These are phyloP conservation scores for Lepetodrilus schrolli DNA, from an alignment of 2,888 invertebrate species.

Conservation along the genomic window DNA sequence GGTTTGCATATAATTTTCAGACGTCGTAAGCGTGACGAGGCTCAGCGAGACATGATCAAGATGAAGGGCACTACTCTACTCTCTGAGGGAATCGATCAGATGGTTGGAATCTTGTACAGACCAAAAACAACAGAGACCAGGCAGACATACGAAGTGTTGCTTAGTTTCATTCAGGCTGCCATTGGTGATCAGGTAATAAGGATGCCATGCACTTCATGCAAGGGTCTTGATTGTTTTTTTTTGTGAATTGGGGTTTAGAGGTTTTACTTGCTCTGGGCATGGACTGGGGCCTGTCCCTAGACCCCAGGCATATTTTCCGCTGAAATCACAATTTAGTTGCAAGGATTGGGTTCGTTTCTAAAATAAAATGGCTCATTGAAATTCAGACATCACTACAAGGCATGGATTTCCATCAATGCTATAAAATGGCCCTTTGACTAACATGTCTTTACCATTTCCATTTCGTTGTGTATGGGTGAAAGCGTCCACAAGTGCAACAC, in stretches of 20 bases:
- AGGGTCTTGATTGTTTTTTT: slow-evolving; percentile 89
- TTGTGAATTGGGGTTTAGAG: neutral
- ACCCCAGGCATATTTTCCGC: too few species aligned
- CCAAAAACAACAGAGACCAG: slow-evolving; percentile 98
- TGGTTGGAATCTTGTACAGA: slow-evolving; percentile 94
- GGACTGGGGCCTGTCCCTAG: too few species aligned
- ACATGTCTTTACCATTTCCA: too few species aligned
- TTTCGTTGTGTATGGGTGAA: too few species aligned
- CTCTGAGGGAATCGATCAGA: slow-evolving; percentile 89
- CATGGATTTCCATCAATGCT: too few species aligned
- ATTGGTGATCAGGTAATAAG: slow-evolving; percentile 85
- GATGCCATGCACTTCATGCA: slow-evolving; percentile 79
- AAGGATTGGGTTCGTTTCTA: too few species aligned
- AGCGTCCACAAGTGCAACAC: too few species aligned
- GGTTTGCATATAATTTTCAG: slow-evolving; percentile 48
- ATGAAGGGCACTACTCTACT: slow-evolving; percentile 86
- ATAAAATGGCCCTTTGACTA: too few species aligned
- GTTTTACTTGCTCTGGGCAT: too few species aligned
- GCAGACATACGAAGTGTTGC: slow-evolving; percentile 95
- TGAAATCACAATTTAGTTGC: too few species aligned
- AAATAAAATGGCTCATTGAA: too few species aligned
- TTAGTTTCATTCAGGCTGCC: slow-evolving; percentile 97
- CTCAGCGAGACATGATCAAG: slow-evolving; percentile 89
- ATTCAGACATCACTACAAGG: too few species aligned
- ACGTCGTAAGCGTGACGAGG: slow-evolving; percentile 82